A percentile compares a stretch with the other conserved stretches of the same genome.
phyloP scores from a whole-genome alignment of 2,797 vertebrate genomes.

The Sitta carolinensis region DNA sequence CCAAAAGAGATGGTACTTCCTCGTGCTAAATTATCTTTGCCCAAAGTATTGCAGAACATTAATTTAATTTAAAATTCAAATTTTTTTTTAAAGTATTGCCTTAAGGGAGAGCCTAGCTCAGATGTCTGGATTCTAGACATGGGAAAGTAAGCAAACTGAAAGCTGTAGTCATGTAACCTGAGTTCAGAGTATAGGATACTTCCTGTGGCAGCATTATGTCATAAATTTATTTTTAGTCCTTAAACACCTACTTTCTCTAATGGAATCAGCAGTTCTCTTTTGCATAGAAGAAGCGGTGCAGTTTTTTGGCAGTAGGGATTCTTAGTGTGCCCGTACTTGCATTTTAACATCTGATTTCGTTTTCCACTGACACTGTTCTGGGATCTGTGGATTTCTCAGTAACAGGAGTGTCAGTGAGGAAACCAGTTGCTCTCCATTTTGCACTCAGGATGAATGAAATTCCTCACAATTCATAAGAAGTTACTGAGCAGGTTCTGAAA shows the following conservation, averaged over 20 bases:
- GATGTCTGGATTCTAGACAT: neutral
- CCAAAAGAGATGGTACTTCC: neutral
- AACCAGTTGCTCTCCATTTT: neutral
- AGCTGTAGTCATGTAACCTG: slow-evolving; percentile 4
- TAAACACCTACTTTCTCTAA: neutral
- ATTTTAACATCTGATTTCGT: neutral
- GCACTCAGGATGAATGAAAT: neutral
- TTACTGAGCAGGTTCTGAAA: neutral
- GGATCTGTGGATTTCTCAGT: neutral
- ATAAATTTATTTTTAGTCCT: slow-evolving; percentile 42
- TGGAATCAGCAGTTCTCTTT: neutral
- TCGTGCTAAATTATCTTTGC: neutral
- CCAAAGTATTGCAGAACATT: neutral
- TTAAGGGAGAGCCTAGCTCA: neutral
- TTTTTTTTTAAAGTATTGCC: neutral
- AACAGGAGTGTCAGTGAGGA: neutral
- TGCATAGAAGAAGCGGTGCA: neutral
- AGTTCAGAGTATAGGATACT: slow-evolving; percentile 26
- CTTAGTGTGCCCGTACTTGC: neutral
- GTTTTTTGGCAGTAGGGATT: neutral
- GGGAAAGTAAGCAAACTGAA: neutral
- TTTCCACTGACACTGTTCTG: neutral
- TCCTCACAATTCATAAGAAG: neutral
- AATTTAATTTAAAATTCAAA: neutral
- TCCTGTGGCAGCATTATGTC: slow-evolving; percentile 26